A percentile compares a stretch with the other conserved stretches of the same genome.
These are phyloP conservation scores for Hyaena hyaena DNA, from an alignment of 2,113 vertebrate genomes.

Conservation along the genomic window DNA sequence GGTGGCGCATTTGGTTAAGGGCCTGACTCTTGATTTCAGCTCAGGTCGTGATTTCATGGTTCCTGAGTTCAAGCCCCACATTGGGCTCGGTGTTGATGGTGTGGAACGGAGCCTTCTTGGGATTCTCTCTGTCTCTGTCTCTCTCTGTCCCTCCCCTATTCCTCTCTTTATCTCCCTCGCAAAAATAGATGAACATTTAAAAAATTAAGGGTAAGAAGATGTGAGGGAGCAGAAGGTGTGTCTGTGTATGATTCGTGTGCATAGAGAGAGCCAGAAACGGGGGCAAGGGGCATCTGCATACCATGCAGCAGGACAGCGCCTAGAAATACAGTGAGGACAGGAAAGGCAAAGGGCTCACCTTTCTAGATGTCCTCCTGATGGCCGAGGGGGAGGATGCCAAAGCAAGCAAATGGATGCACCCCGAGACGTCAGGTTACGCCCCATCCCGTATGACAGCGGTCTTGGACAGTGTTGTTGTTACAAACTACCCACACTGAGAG, in stretches of 20 bases:
- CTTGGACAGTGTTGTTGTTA: not conserved
- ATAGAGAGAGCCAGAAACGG: not conserved
- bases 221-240: not conserved
- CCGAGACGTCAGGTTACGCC: fast-evolving
- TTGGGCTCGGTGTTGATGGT: too few species aligned
- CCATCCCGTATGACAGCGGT: too few species aligned
- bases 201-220: not conserved
- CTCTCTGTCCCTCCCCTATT: too few species aligned
- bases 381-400: not conserved
- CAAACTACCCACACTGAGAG: not conserved
- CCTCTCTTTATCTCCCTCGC: too few species aligned
- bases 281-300: fast-evolving
- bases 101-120: too few species aligned
- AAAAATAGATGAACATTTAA: too few species aligned
- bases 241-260: fast-evolving
- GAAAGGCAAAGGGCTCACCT: not conserved
- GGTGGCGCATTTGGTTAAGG: too few species aligned
- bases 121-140: too few species aligned
- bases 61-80: too few species aligned
- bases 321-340: too few species aligned
- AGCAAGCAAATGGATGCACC: fast-evolving
- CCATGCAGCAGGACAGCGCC: fast-evolving
- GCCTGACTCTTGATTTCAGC: too few species aligned
- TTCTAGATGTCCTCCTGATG: not conserved
- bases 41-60: too few species aligned